A percentile compares a stretch with the other conserved stretches of the same genome.
phyloP scores from a whole-genome alignment of 2,888 invertebrate species.

The Azorinus chamasolen region DNA sequence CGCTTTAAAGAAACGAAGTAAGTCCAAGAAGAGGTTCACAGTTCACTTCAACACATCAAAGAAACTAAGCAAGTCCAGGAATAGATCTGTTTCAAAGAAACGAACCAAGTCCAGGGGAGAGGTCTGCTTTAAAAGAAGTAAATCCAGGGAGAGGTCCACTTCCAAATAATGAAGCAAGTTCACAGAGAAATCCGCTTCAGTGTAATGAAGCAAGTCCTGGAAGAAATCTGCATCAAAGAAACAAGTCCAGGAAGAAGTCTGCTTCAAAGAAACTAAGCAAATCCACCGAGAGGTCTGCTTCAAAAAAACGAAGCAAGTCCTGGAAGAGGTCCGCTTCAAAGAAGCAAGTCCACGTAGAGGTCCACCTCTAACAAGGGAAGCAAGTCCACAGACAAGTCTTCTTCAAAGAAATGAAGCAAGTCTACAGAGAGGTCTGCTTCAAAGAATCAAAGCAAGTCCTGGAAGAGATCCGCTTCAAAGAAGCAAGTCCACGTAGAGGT shows the following conservation, averaged over 20 bases:
- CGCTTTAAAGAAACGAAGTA: conserved; percentile 39
- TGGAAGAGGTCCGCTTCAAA: conserved; percentile 38
- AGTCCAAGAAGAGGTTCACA: conserved; percentile 37
- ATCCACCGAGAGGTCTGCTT: conserved; percentile 30
- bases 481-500: conserved; percentile 35
- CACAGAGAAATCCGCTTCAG: conserved; percentile 28
- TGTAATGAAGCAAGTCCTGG: conserved; percentile 50
- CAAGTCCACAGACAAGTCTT: conserved; percentile 32
- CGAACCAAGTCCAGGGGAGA: conserved; percentile 42
- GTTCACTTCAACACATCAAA: conserved; percentile 32
- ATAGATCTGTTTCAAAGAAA: conserved; percentile 28
- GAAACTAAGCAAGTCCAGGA: conserved; percentile 39
- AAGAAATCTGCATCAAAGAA: conserved; percentile 24
- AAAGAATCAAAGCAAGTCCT: conserved; percentile 53
- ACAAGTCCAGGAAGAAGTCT: conserved; percentile 20
- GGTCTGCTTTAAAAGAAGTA: conserved; percentile 42
- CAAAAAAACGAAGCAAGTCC: conserved; percentile 53
- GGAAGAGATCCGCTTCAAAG: conserved; percentile 45
- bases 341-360: conserved; percentile 30
- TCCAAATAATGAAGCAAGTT: conserved; percentile 39
- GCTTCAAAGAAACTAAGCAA: conserved; percentile 36
- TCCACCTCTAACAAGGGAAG: conserved; percentile 38
- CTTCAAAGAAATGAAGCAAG: conserved; percentile 37
- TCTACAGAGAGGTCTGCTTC: conserved; percentile 36
- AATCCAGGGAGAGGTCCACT: conserved; percentile 17